These are phyloP conservation scores for Lycaon pictus DNA, from an alignment of 2,113 vertebrate genomes.

Conservation along the genomic window DNA sequence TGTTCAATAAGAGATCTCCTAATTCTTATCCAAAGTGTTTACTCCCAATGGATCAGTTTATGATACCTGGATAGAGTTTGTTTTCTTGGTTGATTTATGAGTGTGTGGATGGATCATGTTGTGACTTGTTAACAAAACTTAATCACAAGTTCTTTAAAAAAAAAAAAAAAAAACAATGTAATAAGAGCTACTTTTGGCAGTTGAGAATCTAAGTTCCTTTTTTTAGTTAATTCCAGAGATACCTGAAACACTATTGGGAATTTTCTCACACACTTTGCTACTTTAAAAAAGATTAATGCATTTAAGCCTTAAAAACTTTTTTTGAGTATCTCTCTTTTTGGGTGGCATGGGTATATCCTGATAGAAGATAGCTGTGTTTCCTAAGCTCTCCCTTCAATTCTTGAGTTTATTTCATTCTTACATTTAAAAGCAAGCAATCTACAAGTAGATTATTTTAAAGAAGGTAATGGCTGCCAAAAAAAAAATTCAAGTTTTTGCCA, in stretches of 20 bases:
- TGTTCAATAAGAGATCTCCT: not conserved
- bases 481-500: not conserved
- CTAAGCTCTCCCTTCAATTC: not conserved
- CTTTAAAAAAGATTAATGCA: not conserved
- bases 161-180: not conserved
- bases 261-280: not conserved
- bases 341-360: not conserved
- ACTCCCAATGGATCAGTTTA: not conserved
- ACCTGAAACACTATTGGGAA: not conserved
- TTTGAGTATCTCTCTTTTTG: not conserved
- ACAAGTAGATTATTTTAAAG: conserved; percentile 3
- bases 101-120: not conserved
- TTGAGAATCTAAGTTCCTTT: not conserved
- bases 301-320: not conserved
- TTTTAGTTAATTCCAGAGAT: too few relatives aligned
- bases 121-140: not conserved
- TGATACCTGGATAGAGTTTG: not conserved
- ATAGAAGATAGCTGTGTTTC: not conserved
- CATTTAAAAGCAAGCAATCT: not conserved
- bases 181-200: not conserved
- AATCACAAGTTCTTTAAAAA: not conserved
- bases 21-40: not conserved
- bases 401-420: not conserved
- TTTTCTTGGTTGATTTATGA: not conserved
- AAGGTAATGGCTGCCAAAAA: not conserved